Conservation (phyloP, 2,797 vertebrate genomes). For the Bradypodion ventrale region DNA sequence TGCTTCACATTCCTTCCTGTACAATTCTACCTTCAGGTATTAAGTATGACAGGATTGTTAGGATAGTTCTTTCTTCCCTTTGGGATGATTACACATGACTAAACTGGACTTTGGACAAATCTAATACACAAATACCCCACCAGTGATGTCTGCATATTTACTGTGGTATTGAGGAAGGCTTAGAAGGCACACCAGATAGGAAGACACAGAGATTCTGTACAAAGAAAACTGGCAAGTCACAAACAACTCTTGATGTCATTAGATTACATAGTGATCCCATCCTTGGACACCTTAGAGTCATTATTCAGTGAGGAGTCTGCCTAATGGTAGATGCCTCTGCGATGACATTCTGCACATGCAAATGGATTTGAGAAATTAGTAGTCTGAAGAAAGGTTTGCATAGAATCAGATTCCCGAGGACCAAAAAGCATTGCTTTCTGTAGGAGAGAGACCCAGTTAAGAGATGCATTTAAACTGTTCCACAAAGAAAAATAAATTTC, state of each 20-base stretch:
- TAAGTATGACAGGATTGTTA: too few relatives aligned
- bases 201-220: neutral
- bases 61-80: neutral
- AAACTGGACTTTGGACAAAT: neutral
- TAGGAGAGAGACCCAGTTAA: neutral
- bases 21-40: too few relatives aligned
- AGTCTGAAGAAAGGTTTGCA: neutral
- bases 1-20: too few relatives aligned
- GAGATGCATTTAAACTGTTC: neutral
- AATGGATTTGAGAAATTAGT: neutral
- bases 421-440: neutral
- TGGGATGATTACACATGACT: neutral
- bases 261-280: neutral
- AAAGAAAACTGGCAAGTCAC: neutral
- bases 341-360: too few relatives aligned
- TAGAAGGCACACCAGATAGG: neutral
- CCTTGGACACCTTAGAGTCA: too few relatives aligned
- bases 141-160: neutral
- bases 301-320: too few relatives aligned
- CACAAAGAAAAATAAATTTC: neutral
- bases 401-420: too few relatives aligned
- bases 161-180: neutral
- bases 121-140: neutral
- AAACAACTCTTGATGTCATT: neutral
- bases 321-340: too few relatives aligned